Conservation (phyloP, 2,888 invertebrate genomes). For the Helobdella robusta region DNA sequence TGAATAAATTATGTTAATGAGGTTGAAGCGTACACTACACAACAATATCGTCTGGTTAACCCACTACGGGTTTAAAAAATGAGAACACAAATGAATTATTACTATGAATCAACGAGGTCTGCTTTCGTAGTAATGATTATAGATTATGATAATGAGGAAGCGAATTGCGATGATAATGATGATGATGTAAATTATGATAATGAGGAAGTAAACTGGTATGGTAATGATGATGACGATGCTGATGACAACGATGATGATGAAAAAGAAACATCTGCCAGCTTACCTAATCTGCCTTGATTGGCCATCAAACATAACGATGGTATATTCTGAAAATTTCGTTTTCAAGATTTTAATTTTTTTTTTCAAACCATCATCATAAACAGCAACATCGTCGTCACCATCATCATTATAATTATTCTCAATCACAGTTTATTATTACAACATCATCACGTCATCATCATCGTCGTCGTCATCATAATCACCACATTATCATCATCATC, state of each 20-base stretch:
- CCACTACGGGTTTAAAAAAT: too few species aligned
- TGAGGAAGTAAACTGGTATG: too few species aligned
- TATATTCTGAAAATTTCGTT: conserved; percentile 58
- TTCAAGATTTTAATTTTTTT: not conserved
- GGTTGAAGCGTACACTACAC: too few species aligned
- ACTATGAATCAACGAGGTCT: too few species aligned
- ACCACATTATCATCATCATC: not conserved
- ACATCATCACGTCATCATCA: not conserved
- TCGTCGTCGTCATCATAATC: not conserved
- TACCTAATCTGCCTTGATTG: conserved; percentile 59
- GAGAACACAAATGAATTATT: too few species aligned
- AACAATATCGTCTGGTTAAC: too few species aligned
- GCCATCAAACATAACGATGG: conserved; percentile 83
- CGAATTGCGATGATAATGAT: not conserved
- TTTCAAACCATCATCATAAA: too few species aligned
- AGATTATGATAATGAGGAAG: not conserved
- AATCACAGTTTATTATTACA: not conserved
- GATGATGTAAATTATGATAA: not conserved
- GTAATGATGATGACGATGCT: not conserved
- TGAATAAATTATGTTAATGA: too few species aligned
- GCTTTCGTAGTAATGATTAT: not conserved
- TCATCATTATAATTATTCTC: not conserved
- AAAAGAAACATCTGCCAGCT: conserved; percentile 14
- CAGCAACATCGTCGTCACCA: not conserved
- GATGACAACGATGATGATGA: not conserved